Evolutionary conservation across 2,113 vertebrate genomes (phyloP).

Genomic region (Promerops cafer): DNA sequence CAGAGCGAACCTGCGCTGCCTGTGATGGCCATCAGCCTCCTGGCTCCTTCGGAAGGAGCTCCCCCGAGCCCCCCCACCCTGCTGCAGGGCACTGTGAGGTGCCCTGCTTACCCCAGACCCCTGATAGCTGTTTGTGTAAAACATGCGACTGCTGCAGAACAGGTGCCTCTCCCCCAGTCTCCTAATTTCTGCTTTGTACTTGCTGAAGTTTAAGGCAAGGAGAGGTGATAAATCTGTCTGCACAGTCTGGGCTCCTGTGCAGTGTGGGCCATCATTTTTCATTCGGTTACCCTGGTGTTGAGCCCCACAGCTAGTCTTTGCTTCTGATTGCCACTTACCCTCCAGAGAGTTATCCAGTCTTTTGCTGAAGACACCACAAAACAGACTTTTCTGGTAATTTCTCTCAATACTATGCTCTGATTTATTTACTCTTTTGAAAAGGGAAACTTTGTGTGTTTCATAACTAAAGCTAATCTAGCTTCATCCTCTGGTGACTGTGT

Average conservation of each 20-base stretch:
- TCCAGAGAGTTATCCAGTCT: neutral
- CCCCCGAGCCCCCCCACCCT: neutral
- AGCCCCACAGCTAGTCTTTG: neutral
- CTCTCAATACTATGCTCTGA: neutral
- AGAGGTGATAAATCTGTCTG: neutral
- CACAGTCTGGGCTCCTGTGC: neutral
- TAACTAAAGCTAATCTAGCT: neutral
- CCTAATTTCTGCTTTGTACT: neutral
- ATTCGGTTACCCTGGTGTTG: neutral
- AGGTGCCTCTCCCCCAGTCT: neutral
- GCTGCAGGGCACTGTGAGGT: neutral
- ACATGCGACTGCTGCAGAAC: accelerated
- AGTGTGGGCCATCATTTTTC: neutral
- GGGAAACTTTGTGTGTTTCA: neutral
- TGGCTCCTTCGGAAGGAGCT: neutral
- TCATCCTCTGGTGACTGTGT: neutral
- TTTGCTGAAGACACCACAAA: neutral
- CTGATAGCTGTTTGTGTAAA: neutral
- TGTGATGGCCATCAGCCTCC: neutral
- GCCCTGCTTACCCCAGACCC: neutral
- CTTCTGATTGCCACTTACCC: neutral
- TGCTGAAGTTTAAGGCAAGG: neutral
- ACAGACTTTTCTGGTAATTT: neutral
- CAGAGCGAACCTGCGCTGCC: accelerated
- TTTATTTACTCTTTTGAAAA: neutral